These are phyloP conservation scores for Calyptommatus sinebrachiatus DNA, from an alignment of 2,113 vertebrate genomes.

Conservation along the genomic window DNA sequence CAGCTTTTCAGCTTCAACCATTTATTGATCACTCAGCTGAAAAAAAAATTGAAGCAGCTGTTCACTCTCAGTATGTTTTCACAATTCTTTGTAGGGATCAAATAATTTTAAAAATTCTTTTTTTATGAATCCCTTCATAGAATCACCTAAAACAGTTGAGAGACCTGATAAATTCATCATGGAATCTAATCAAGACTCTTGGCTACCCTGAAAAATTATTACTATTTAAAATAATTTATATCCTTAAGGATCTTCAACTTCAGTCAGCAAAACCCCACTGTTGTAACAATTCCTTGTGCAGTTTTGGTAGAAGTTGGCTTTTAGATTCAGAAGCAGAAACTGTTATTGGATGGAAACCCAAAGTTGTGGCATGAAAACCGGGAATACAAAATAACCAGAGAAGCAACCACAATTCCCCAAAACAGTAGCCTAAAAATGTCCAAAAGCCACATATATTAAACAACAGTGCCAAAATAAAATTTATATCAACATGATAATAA, in stretches of 20 bases:
- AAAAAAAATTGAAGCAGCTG: slow-evolving; percentile 50
- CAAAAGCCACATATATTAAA: not conserved
- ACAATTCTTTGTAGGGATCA: slow-evolving; percentile 24
- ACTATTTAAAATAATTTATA: not conserved
- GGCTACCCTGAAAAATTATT: not conserved
- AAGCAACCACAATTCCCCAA: no score
- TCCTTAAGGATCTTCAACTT: not conserved
- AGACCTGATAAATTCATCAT: slow-evolving; percentile 23
- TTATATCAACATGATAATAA: no score
- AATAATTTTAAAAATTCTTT: slow-evolving; percentile 11
- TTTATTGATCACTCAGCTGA: slow-evolving; percentile 43
- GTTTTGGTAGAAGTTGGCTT: not conserved
- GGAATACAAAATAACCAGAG: not conserved
- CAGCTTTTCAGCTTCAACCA: slow-evolving; percentile 46
- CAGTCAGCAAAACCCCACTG: not conserved
- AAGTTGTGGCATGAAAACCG: no score
- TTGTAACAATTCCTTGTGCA: not conserved
- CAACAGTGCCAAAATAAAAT: not conserved
- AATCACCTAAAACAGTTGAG: not conserved
- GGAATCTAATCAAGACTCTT: not conserved
- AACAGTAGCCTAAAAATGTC: not conserved
- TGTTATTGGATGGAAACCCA: not conserved
- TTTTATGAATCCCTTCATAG: slow-evolving; percentile 3
- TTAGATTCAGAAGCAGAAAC: not conserved
- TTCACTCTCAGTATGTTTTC: slow-evolving; percentile 21